These are phyloP conservation scores for Micropoecilia bifurca DNA, from an alignment of 2,797 vertebrate species.

Conservation along the genomic window DNA sequence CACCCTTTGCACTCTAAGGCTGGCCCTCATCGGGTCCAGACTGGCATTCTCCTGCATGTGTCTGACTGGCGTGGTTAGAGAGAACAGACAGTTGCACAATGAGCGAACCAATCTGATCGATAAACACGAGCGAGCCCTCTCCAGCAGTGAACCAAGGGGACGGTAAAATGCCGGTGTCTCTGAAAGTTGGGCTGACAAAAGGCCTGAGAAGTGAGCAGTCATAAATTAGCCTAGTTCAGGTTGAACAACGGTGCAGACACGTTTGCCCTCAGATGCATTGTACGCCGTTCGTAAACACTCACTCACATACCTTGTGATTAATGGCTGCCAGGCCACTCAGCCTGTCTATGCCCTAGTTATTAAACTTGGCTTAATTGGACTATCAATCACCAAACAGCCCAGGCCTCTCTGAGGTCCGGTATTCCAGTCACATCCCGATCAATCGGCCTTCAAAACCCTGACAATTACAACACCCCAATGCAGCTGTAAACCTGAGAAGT, in stretches of 20 bases:
- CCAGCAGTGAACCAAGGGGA: constrained; percentile 19
- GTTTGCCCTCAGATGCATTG: constrained; percentile 38
- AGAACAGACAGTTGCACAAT: constrained; percentile 35
- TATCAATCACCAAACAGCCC: constrained; percentile 77
- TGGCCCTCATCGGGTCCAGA: constrained; percentile 49
- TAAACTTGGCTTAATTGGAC: constrained; percentile 81
- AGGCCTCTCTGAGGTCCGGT: constrained; percentile 45
- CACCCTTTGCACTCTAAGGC: constrained; percentile 45
- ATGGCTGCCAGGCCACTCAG: constrained; percentile 71
- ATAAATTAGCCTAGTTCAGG: constrained; percentile 63
- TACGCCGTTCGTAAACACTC: constrained; percentile 42
- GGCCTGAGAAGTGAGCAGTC: constrained; percentile 45
- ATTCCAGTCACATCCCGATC: constrained; percentile 69
- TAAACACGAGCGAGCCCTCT: constrained; percentile 22
- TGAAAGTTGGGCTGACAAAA: constrained; percentile 34
- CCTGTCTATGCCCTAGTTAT: constrained; percentile 76
- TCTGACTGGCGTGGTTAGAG: constrained; percentile 53
- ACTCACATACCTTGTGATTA: constrained; percentile 71
- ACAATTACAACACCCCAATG: constrained; percentile 48
- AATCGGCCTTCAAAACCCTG: constrained; percentile 55
- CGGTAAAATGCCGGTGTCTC: constrained; percentile 39
- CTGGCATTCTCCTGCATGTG: constrained; percentile 32
- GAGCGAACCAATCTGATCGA: constrained; percentile 38
- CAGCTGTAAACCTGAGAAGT: constrained; percentile 33
- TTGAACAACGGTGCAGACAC: constrained; percentile 45